Conservation (phyloP, 2,113 vertebrate genomes). For the Ciconia stormi region DNA sequence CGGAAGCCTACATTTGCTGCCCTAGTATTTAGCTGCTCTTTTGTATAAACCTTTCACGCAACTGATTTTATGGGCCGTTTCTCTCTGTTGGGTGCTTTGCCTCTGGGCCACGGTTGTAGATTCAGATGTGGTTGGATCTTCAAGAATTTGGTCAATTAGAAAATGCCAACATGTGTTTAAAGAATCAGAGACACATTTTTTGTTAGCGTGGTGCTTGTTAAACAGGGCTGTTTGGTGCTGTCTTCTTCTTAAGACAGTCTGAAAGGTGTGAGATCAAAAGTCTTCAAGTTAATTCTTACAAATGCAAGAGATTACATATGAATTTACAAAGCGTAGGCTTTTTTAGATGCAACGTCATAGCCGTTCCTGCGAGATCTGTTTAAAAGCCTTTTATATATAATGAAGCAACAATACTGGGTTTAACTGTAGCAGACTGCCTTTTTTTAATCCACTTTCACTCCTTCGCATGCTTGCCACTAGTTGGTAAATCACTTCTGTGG, state of each 20-base stretch:
- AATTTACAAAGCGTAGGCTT: neutral
- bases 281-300: neutral
- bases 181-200: neutral
- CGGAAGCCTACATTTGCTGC: neutral
- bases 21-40: neutral
- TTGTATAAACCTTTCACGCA: neutral
- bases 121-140: neutral
- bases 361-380: neutral
- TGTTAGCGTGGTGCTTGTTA: neutral
- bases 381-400: neutral
- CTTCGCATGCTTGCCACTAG: fast-evolving
- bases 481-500: neutral
- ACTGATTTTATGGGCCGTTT: neutral
- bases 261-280: neutral
- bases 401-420: neutral
- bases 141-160: neutral
- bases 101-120: neutral
- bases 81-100: neutral
- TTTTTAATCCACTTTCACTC: neutral
- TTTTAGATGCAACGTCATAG: neutral
- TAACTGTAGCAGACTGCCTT: neutral
- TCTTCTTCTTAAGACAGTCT: neutral
- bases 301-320: neutral
- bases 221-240: neutral
- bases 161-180: neutral